A percentile compares a stretch with the other conserved stretches of the same genome.
phyloP scores from a whole-genome alignment of 2,113 vertebrate genomes.

The Tychaedon coryphoeus region DNA sequence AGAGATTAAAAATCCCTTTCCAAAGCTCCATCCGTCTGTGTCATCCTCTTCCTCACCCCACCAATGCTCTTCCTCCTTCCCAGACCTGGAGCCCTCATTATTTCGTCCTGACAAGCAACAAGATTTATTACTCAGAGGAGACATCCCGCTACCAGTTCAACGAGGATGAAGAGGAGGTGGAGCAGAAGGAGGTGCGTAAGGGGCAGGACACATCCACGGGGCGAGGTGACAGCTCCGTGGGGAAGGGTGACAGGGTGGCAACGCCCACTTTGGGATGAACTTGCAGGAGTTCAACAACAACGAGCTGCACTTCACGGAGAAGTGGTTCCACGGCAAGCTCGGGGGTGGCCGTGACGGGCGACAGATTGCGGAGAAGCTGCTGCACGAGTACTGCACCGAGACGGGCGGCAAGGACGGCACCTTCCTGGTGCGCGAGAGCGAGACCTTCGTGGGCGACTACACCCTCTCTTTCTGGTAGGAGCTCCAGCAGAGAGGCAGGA shows the following conservation, averaged over 20 bases:
- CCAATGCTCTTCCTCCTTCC: background rate
- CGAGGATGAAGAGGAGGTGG: constrained; percentile 83
- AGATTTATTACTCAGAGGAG: constrained; percentile 88
- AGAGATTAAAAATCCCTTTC: background rate
- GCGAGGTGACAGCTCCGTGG: fast-evolving
- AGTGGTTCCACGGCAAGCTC: constrained; percentile 88
- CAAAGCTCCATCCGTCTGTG: background rate
- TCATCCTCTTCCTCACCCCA: background rate
- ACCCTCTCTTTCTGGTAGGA: constrained; percentile 87
- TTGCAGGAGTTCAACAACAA: constrained; percentile 86
- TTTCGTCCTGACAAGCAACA: constrained; percentile 86
- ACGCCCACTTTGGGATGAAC: background rate
- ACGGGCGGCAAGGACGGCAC: constrained; percentile 84
- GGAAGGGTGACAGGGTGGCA: background rate
- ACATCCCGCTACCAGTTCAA: constrained; percentile 82
- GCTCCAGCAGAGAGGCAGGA: background rate
- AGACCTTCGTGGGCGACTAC: constrained; percentile 88
- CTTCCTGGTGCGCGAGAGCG: constrained; percentile 86
- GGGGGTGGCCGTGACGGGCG: constrained; percentile 83
- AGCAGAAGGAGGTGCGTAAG: constrained; percentile 76
- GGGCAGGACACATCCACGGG: fast-evolving
- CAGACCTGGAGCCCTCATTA: constrained; percentile 88
- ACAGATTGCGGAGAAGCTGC: constrained; percentile 86
- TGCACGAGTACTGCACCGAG: constrained; percentile 84
- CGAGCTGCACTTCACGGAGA: constrained; percentile 84